These are phyloP conservation scores for Circaetus gallicus DNA, from an alignment of 2,113 vertebrate species.

Conservation along the genomic window DNA sequence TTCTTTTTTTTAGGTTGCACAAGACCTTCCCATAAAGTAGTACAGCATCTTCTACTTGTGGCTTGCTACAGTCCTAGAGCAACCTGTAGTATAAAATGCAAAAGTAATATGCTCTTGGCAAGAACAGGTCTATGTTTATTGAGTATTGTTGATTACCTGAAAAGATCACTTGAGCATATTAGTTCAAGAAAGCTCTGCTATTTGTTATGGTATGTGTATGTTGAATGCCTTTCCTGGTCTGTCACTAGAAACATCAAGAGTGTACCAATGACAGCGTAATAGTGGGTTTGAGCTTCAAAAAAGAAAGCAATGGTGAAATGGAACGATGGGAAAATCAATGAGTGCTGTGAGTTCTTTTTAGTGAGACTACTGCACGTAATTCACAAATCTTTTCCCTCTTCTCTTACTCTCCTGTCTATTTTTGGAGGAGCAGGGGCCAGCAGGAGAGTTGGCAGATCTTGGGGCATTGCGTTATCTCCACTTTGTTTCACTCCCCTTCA, in stretches of 20 bases:
- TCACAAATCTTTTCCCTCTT: not conserved
- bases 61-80: not conserved
- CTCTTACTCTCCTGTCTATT: not conserved
- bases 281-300: not conserved
- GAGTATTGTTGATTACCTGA: not conserved
- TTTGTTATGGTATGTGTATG: not conserved
- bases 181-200: not conserved
- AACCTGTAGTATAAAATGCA: not conserved
- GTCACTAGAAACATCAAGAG: not conserved
- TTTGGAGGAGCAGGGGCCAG: not conserved
- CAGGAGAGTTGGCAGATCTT: not conserved
- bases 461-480: not conserved
- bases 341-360: not conserved
- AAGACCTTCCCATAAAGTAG: not conserved
- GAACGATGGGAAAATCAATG: rapidly evolving
- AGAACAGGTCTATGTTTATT: not conserved
- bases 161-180: not conserved
- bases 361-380: not conserved
- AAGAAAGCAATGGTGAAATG: not conserved
- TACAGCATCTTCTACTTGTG: not conserved
- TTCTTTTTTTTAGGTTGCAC: not conserved
- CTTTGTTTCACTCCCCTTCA: not conserved
- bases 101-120: not conserved
- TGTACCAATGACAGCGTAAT: not conserved
- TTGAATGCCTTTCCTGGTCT: not conserved